phyloP scores from a whole-genome alignment of 2,797 vertebrate species.

The Hozukius guyotensis region DNA sequence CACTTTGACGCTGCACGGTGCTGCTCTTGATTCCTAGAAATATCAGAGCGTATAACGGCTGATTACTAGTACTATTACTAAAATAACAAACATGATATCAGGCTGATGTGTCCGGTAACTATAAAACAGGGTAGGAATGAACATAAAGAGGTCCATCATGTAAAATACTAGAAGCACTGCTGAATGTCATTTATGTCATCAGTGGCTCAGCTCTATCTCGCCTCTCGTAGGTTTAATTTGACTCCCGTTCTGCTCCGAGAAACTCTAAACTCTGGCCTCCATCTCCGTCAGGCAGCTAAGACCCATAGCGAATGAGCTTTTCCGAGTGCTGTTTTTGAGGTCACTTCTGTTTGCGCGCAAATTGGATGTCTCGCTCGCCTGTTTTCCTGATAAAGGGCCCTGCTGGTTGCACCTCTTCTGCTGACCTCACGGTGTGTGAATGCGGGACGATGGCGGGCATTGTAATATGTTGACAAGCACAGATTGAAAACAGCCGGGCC shows the following conservation, averaged over 20 bases:
- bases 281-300: conserved; percentile 10
- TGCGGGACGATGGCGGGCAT: not conserved
- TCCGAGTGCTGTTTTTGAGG: conserved; percentile 15
- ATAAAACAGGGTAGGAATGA: not conserved
- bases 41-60: not conserved
- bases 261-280: conserved; percentile 24
- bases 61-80: not conserved
- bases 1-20: not conserved
- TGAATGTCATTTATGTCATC: not conserved
- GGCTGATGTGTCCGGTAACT: not conserved
- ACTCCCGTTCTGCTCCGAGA: conserved; percentile 5
- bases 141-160: conserved; percentile 7
- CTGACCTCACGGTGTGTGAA: conserved; percentile 10
- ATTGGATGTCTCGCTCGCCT: conserved; percentile 4
- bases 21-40: not conserved
- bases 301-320: conserved; percentile 23
- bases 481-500: conserved; percentile 43
- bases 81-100: not conserved
- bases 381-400: conserved; percentile 20
- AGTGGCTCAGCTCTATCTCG: not conserved
- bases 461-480: conserved; percentile 30
- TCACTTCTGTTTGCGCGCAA: conserved; percentile 30
- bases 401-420: not conserved
- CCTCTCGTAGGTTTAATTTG: conserved; percentile 5
- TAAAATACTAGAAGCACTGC: not conserved